Evolutionary conservation across 2,797 vertebrate species (phyloP).

Genomic region (Spatula versicolor): DNA sequence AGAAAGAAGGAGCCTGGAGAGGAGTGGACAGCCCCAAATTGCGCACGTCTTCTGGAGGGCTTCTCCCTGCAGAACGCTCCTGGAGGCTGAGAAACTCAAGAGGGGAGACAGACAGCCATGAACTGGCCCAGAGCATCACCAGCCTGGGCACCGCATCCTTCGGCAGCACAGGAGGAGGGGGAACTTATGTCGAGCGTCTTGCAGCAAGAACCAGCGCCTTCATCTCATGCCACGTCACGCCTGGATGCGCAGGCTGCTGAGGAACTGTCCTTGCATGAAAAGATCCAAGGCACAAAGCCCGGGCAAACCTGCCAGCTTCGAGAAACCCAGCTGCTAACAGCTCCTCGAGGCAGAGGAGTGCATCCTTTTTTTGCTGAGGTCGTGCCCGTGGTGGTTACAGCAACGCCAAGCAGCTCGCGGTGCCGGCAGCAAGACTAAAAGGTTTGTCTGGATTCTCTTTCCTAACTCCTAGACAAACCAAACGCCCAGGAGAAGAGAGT

Average conservation of each 20-base stretch:
- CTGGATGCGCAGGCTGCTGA: neutral
- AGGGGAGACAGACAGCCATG: neutral
- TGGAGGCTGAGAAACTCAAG: neutral
- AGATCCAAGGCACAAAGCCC: neutral
- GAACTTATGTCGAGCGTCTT: neutral
- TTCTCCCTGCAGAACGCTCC: neutral
- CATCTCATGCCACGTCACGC: neutral
- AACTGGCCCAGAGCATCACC: neutral
- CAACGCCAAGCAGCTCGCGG: slow-evolving; percentile 19
- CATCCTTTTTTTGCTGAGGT: slow-evolving; percentile 12
- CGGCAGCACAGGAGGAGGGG: neutral
- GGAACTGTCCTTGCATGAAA: neutral
- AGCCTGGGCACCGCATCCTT: neutral
- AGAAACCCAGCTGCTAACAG: slow-evolving; percentile 11
- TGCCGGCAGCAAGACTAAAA: neutral
- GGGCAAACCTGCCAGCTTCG: neutral
- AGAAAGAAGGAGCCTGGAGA: neutral
- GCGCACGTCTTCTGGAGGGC: neutral
- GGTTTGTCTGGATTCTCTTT: slow-evolving; percentile 4
- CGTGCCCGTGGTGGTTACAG: neutral
- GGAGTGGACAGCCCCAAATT: neutral
- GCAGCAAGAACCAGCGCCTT: neutral
- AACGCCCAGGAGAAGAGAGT: slow-evolving; percentile 26
- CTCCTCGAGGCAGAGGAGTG: neutral
- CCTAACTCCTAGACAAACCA: slow-evolving; percentile 37